Conservation (phyloP, 2,797 vertebrate species). For the Podarcis siculus region DNA sequence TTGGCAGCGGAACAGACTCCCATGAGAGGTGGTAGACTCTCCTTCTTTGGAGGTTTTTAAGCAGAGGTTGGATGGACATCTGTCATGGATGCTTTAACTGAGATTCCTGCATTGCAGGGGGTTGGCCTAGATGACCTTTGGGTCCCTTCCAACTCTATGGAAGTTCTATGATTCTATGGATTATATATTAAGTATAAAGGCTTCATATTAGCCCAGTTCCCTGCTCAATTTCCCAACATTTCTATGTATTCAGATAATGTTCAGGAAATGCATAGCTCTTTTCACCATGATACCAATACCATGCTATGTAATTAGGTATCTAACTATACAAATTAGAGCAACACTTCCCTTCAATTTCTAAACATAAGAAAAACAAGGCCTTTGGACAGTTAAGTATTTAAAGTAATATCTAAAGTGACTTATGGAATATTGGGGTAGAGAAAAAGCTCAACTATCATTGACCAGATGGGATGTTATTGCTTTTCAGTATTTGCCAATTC, state of each 20-base stretch:
- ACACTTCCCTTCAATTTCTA: constrained; percentile 9
- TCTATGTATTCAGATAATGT: background rate
- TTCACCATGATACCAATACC: background rate
- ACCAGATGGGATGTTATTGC: constrained; percentile 78
- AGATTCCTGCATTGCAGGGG: too few relatives aligned
- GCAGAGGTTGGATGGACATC: too few relatives aligned
- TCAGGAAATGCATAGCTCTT: background rate
- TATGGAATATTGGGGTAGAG: constrained; percentile 72
- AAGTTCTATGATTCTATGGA: too few relatives aligned
- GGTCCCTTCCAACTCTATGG: too few relatives aligned
- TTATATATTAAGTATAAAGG: background rate
- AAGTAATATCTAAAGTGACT: constrained; percentile 57
- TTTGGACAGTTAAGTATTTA: constrained; percentile 45
- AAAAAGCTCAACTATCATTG: constrained; percentile 71
- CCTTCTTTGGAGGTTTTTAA: too few relatives aligned
- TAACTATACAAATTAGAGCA: background rate
- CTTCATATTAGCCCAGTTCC: background rate
- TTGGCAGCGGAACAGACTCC: too few relatives aligned
- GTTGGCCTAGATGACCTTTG: too few relatives aligned
- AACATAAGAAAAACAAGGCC: background rate
- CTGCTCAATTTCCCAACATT: background rate
- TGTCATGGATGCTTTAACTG: too few relatives aligned
- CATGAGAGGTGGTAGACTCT: too few relatives aligned
- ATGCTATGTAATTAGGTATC: background rate
- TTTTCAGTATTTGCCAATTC: constrained; percentile 75